Base-by-base conservation (phyloP, 1,140 invertebrate genomes). In the Drosophila auraria region DNA sequence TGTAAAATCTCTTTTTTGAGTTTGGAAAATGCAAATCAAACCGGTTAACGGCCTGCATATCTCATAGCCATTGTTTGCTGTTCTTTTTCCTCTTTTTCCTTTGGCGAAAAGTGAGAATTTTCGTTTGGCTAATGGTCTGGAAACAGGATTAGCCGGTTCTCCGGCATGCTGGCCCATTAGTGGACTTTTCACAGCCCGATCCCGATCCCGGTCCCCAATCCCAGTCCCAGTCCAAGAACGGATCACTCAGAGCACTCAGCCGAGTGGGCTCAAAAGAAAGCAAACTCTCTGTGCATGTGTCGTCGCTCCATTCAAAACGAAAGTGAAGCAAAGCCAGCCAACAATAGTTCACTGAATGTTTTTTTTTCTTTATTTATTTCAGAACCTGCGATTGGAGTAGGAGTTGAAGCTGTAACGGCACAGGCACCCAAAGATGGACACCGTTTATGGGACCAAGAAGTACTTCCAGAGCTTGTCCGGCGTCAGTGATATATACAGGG, bases 391-490 rank as follows among this genome's bases (percentile, higher is more conserved):
- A 72, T 49, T n/a, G 36, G n/a, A 38, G 33, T 56, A 5, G 54
- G 36, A 40, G 14, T 40, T 38, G 14, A 11, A 38, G 33, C 57
- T 47, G 50, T 51, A 78, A 69, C 70, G 50, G 58, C 20, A 56
- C 53, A 5, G 17, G 25, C 17, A 38, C 20, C 33, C 33, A 40
- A 82, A 50, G 8, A 92, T 92, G 91, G 91, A 92, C 57, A 92
- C 91, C 17, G 91, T 92, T 71, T 92, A 92, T 59, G 91, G 91
- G 47, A 92, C 91, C 62, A 92, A 92, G 73, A 92, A 92, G 64
- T 92, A 92, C 59, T 92, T 92, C 54, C 91, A 92, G 50, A 92
- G 91, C 57, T 69, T 92, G 73, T 92, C 91, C 49, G 91, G 91
- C 36, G 90, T 90, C 38, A 92, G 89, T 74, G 91, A 92, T 80